Conservation (phyloP, 2,888 invertebrate genomes). For the Diploptera punctata region DNA sequence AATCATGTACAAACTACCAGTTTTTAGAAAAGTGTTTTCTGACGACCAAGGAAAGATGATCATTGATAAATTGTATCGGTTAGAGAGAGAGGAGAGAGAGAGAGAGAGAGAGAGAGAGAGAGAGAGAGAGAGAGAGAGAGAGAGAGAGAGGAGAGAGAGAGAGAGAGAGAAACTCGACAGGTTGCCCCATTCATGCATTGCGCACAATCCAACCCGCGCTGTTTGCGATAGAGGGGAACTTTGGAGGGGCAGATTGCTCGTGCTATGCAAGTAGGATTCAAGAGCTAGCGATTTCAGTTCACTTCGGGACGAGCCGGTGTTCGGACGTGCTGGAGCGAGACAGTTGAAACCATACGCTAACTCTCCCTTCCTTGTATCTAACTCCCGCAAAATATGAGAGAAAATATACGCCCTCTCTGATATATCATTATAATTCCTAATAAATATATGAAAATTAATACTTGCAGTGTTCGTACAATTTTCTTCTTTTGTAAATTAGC, state of each 20-base stretch:
- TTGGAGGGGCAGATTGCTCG: background rate
- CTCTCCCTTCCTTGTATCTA: too few relatives aligned
- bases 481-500: too few relatives aligned
- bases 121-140: too few relatives aligned
- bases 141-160: background rate
- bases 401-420: too few relatives aligned
- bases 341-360: background rate
- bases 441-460: too few relatives aligned
- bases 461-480: too few relatives aligned
- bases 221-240: background rate
- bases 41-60: background rate
- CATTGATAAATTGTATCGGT: constrained; percentile 11
- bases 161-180: background rate
- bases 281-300: background rate
- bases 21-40: too few relatives aligned
- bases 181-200: constrained; percentile 5
- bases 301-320: background rate
- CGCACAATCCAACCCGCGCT: background rate
- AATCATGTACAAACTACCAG: too few relatives aligned
- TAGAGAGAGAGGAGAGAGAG: too few relatives aligned
- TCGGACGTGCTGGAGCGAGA: background rate
- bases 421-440: too few relatives aligned
- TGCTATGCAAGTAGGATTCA: background rate
- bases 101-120: too few relatives aligned
- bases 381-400: too few relatives aligned